These are phyloP conservation scores for Progne subis DNA, from an alignment of 2,113 vertebrate genomes.

Conservation along the genomic window DNA sequence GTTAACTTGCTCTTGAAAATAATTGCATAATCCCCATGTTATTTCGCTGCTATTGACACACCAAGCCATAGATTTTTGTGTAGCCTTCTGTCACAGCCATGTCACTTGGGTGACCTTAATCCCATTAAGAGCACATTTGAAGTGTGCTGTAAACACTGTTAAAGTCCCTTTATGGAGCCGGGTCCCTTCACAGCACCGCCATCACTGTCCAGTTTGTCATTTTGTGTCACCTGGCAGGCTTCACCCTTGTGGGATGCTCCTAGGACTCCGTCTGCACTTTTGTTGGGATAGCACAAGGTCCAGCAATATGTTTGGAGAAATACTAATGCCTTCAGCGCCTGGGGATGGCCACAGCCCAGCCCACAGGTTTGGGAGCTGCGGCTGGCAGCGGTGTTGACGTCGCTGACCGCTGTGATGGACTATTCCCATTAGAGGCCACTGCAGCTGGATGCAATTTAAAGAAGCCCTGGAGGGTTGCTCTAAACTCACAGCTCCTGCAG, in stretches of 20 bases:
- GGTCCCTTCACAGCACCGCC: background rate
- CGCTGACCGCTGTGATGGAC: background rate
- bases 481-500: background rate
- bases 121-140: background rate
- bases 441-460: slow-evolving; percentile 42
- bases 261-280: background rate
- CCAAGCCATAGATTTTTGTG: background rate
- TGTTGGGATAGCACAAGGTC: background rate
- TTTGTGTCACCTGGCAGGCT: background rate
- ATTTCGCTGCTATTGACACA: background rate
- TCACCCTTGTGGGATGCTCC: rapidly evolving
- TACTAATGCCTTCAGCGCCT: background rate
- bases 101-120: background rate
- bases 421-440: slow-evolving; percentile 27
- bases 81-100: background rate
- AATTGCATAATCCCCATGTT: background rate
- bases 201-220: rapidly evolving
- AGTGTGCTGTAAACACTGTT: background rate
- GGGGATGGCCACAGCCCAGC: background rate
- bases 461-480: background rate
- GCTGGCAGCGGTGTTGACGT: background rate
- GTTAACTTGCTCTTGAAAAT: background rate
- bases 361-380: background rate
- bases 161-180: background rate
- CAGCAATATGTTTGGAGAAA: background rate